phyloP scores from a whole-genome alignment of 1,140 invertebrate species.

The Phocides pigmalion region DNA sequence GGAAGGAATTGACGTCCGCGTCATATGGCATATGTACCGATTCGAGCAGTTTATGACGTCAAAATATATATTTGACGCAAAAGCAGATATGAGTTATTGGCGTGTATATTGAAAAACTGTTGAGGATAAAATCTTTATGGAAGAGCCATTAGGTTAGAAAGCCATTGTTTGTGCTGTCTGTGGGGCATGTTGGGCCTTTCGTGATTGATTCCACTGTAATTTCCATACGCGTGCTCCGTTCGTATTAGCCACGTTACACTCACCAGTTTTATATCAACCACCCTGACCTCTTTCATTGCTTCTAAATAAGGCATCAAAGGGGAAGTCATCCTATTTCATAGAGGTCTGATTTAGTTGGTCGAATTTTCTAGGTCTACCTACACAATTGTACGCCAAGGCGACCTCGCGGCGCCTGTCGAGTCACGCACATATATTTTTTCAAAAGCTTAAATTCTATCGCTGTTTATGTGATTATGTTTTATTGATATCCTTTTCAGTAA shows the following conservation, averaged over 20 bases:
- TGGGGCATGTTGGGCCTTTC: slow-evolving; percentile 69
- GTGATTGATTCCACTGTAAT: slow-evolving; percentile 82
- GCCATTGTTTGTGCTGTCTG: slow-evolving; percentile 73
- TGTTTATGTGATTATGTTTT: slow-evolving; percentile 38
- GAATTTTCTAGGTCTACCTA: slow-evolving; percentile 71
- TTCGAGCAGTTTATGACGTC: not conserved
- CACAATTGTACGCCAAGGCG: slow-evolving; percentile 69
- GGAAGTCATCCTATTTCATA: slow-evolving; percentile 43
- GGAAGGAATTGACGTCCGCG: no score
- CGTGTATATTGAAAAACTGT: slow-evolving; percentile 40
- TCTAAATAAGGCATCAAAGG: slow-evolving; percentile 37
- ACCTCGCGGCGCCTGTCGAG: slow-evolving; percentile 78
- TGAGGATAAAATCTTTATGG: slow-evolving; percentile 61
- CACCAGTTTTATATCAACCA: slow-evolving; percentile 49
- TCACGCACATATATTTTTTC: slow-evolving; percentile 79
- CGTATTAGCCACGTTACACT: slow-evolving; percentile 73
- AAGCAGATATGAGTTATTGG: slow-evolving; percentile 24
- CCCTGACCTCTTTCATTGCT: slow-evolving; percentile 30
- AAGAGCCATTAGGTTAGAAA: slow-evolving; percentile 65
- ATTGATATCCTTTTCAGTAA: slow-evolving; percentile 31
- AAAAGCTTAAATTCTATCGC: slow-evolving; percentile 65
- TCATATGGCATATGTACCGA: no score
- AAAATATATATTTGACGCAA: slow-evolving; percentile 4
- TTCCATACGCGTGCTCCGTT: slow-evolving; percentile 80
- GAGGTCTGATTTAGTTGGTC: slow-evolving; percentile 55